These are phyloP conservation scores for Pseudachorutes palmiensis DNA, from an alignment of 1,140 invertebrate species.

Conservation along the genomic window DNA sequence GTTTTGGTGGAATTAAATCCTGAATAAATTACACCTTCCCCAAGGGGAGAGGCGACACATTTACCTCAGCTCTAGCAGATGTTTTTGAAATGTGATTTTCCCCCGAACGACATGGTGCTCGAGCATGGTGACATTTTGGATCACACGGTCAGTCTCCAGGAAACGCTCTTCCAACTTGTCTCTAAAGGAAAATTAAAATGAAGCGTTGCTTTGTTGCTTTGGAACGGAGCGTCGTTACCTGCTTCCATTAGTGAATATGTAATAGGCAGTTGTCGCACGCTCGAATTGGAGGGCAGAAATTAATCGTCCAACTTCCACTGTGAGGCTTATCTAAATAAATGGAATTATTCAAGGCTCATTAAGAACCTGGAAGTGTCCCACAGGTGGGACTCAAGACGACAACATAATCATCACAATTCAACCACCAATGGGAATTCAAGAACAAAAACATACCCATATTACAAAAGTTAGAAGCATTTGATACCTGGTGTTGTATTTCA, in stretches of 20 bases:
- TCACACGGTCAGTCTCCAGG: slow-evolving; percentile 11
- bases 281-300: slow-evolving; percentile 43
- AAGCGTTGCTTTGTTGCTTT: background rate
- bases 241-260: slow-evolving; percentile 38
- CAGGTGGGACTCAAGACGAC: too few relatives aligned
- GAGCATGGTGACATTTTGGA: background rate
- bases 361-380: too few relatives aligned
- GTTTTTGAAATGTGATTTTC: slow-evolving; percentile 9
- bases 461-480: background rate
- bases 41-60: too few relatives aligned
- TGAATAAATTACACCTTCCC: slow-evolving; percentile 7
- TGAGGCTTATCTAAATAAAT: slow-evolving; percentile 39
- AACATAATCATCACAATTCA: too few relatives aligned
- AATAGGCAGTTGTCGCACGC: slow-evolving; percentile 40
- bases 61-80: slow-evolving; percentile 10
- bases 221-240: slow-evolving; percentile 10
- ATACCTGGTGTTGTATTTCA: slow-evolving; percentile 40
- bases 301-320: slow-evolving; percentile 42
- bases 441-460: background rate
- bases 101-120: slow-evolving; percentile 4
- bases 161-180: slow-evolving; percentile 14
- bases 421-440: background rate
- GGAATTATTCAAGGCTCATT: background rate
- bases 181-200: slow-evolving; percentile 1
- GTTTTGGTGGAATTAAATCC: background rate